phyloP scores from a whole-genome alignment of 2,888 invertebrate species.

The Ormyrus rosae region DNA sequence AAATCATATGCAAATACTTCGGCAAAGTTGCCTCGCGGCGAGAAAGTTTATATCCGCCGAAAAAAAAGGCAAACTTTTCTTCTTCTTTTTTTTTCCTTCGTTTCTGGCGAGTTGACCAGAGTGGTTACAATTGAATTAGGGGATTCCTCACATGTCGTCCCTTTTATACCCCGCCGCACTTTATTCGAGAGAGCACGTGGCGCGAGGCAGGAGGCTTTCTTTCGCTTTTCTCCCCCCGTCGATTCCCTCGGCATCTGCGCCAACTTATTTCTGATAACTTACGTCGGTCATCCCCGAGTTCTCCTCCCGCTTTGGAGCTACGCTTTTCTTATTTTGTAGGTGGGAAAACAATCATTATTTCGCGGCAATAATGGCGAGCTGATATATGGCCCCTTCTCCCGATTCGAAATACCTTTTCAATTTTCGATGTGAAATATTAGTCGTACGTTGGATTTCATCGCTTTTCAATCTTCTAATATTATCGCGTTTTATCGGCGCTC shows the following conservation, averaged over 20 bases:
- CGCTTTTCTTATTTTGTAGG: too few relatives aligned
- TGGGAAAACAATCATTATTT: too few relatives aligned
- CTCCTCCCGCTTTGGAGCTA: not conserved
- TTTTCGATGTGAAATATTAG: too few relatives aligned
- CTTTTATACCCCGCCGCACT: conserved; percentile 19
- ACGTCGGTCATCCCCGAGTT: conserved; percentile 16
- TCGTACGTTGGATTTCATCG: too few relatives aligned
- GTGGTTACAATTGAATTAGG: conserved; percentile 16
- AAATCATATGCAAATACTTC: conserved; percentile 6
- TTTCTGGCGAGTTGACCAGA: conserved; percentile 4
- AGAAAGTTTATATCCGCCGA: too few relatives aligned
- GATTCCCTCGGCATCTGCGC: conserved; percentile 9
- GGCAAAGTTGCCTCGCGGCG: not conserved
- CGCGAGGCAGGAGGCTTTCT: not conserved
- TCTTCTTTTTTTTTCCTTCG: too few relatives aligned
- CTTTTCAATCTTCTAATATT: too few relatives aligned
- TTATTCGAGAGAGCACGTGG: conserved; percentile 27
- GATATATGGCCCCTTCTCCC: too few relatives aligned
- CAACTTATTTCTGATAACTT: conserved; percentile 33
- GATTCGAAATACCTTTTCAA: too few relatives aligned
- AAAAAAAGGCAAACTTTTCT: too few relatives aligned
- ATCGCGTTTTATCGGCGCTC: too few relatives aligned
- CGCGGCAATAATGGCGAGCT: too few relatives aligned
- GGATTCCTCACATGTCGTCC: not conserved
- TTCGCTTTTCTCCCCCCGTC: conserved; percentile 1